Base-by-base conservation (phyloP, 2,113 vertebrate genomes). In the Corythaixoides concolor region DNA sequence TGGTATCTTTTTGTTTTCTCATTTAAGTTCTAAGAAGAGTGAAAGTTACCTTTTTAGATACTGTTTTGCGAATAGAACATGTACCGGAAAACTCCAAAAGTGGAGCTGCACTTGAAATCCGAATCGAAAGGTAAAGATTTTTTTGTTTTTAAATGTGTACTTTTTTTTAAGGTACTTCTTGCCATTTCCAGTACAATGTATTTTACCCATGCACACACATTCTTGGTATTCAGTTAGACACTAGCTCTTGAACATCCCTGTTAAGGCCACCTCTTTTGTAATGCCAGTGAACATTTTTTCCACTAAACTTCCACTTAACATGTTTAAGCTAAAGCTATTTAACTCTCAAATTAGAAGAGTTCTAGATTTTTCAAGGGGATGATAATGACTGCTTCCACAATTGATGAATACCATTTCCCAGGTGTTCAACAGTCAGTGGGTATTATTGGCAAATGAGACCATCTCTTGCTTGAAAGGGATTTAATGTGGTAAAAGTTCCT, bases 41-140 rank as follows among this genome's bases (percentile, higher is more conserved):
- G 45, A 99, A 99, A 98, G 99, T 99, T 97, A 99, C 98, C 8
- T 99, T 99, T 98, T 93, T 99, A 97, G 99, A 99, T 91, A 99
- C 99, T 37, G 98, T 99, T 89, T 98, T 99, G 87, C 98, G 99
- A 98, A 98, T 99, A 62, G 99, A 99, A 97, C 99, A 99, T 47
- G 98, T 99, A 92, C 99, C 99, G 1, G 99, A 99, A 97, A 99
- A 99, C 97, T 99, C 99, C 76, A 99, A 99, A 99, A 99, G 98
- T 93, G 99, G 99, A 97, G 98, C 99, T 70, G 99, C 99, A 37
- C 98, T 99, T 95, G 99, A 99, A 98, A 98, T 99, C 94, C 98
- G 99, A 96, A 98, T 99, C 39, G 98, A 98, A 94, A 99, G 98
- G 99, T 99, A 98, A 98, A 90, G 23, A 26, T 6, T 14, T 17